Evolutionary conservation across 35 echinoderm and acorn worm species (phyloP).

Genomic region (Nesometra sesokonis): DNA sequence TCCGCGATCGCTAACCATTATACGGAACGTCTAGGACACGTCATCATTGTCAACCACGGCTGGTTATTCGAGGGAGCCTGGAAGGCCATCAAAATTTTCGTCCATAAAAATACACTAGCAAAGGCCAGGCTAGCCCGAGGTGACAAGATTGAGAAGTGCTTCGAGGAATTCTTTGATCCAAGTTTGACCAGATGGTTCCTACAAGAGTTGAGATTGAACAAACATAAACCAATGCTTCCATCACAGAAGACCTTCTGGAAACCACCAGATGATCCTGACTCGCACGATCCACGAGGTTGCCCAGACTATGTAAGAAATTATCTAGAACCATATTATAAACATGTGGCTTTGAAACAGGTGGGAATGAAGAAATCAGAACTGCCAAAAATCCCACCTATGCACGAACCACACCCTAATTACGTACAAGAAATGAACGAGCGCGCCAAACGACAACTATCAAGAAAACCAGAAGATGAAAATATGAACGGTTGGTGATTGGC

Average conservation of each 20-base stretch:
- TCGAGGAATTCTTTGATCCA: slow-evolving; percentile 18
- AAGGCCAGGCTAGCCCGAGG: slow-evolving; percentile 6
- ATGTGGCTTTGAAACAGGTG: background rate
- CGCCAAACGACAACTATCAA: slow-evolving; percentile 3
- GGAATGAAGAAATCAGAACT: background rate
- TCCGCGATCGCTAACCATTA: slow-evolving; percentile 15
- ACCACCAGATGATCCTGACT: slow-evolving; percentile 4
- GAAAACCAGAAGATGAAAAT: background rate
- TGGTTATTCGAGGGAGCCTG: slow-evolving; percentile 23
- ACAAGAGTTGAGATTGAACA: slow-evolving; percentile 9
- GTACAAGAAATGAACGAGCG: slow-evolving; percentile 3
- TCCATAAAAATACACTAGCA: slow-evolving; percentile 6
- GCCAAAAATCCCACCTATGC: background rate
- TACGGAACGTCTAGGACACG: slow-evolving; percentile 13
- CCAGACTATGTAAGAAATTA: slow-evolving; percentile 24
- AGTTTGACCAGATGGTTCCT: slow-evolving; percentile 4
- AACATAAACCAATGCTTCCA: background rate
- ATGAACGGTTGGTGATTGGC: background rate
- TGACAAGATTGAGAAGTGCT: background rate
- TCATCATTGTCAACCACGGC: slow-evolving; percentile 20
- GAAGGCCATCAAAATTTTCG: slow-evolving; percentile 3
- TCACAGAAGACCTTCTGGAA: slow-evolving; percentile 30
- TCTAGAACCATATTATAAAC: slow-evolving; percentile 17
- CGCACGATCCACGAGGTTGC: slow-evolving; percentile 26
- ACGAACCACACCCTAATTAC: slow-evolving; percentile 29